Base-by-base conservation (phyloP, 2,113 vertebrate species). In the Illadopsis cleaveri region DNA sequence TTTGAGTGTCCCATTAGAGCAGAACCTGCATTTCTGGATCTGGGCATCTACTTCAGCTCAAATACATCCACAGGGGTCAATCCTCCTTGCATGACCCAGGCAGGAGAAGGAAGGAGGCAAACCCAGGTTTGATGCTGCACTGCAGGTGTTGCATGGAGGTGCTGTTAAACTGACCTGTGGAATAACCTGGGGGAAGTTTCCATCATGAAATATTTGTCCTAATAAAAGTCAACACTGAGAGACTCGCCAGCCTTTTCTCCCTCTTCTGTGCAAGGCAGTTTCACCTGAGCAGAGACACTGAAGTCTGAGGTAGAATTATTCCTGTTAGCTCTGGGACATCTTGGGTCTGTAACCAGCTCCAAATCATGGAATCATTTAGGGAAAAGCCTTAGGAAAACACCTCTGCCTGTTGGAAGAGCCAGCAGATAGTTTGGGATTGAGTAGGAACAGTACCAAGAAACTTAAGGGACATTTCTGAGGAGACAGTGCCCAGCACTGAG, bases 371-470 rank as follows among this genome's bases (percentile, higher is more conserved):
- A 37, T 25, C 23, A 16, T 58, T 58, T 25, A 17, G 15, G 56
- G 56, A 57, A 23, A 57, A 57, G 21, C 33, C 21, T n/a, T 23
- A 23, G 56, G 54, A n/a, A 58, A 37, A 37, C n/a, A 25, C 23
- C n/a, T 25, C n/a, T 58, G 22, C 22, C 45, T 72, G 35, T 23
- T 84, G 30, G 51, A 81, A 89, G 60, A 61, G 86, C 69, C 64
- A 86, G 88, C 76, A 92, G 82, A 57, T 60, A 57, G 35, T 66
- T 79, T 69, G 81, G 75, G 62, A 83, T 8, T 47, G 58, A 90
- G 83, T 3, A 64, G 83, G 77, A 91, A 6, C 10, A 24, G 42
- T 21, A 79, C 24, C 22, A 56, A 92, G 11, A 45, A 90, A 83
- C 35, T 83, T 51, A 27, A 48, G 14, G 87, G 81, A 45, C 12